phyloP scores from a whole-genome alignment of 64 coral and sea anemone genomes.

The Stylophora pistillata region DNA sequence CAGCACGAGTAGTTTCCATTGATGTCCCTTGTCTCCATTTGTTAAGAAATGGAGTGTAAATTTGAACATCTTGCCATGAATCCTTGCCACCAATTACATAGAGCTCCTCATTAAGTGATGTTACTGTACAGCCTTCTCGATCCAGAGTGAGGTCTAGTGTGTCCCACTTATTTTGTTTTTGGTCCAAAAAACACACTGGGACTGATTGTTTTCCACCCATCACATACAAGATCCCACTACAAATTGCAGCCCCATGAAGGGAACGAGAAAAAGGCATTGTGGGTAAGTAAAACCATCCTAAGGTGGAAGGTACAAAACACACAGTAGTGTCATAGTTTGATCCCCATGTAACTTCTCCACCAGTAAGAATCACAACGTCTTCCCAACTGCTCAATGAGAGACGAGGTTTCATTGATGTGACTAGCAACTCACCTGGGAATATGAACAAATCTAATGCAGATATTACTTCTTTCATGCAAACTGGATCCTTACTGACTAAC shows the following conservation, averaged over 20 bases:
- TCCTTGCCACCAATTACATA: conserved; percentile 33
- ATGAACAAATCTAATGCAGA: conserved; percentile 12
- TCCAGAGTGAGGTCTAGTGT: background rate
- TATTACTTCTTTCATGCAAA: background rate
- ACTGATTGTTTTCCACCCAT: background rate
- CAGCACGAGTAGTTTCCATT: conserved; percentile 1
- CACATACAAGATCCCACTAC: background rate
- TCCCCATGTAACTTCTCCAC: background rate
- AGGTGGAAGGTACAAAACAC: background rate
- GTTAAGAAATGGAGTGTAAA: background rate
- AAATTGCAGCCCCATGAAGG: background rate
- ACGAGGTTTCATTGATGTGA: background rate
- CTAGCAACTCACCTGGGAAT: background rate
- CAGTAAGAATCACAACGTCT: background rate
- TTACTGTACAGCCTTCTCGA: background rate
- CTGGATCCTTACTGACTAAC: background rate
- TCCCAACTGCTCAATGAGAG: background rate
- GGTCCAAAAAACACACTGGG: background rate
- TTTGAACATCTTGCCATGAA: background rate
- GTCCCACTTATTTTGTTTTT: background rate
- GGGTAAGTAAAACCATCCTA: background rate
- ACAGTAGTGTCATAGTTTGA: background rate
- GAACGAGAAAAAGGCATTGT: background rate
- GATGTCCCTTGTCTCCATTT: conserved; percentile 13
- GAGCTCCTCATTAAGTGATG: conserved; percentile 12